Evolutionary conservation across 2,888 invertebrate species (phyloP).

Genomic region (Eucera pruinosa): DNA sequence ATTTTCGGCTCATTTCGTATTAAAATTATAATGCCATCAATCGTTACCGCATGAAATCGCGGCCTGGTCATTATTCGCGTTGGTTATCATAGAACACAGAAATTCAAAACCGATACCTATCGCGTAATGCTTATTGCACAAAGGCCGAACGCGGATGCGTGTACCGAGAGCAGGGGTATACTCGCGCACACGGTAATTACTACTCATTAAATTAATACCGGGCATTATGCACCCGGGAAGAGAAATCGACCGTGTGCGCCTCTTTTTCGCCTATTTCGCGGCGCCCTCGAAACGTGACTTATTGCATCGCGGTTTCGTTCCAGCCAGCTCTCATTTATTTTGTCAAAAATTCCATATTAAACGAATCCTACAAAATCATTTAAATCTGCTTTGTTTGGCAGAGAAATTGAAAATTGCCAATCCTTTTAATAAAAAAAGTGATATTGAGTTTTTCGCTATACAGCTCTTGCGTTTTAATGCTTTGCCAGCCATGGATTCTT

Average conservation of each 20-base stretch:
- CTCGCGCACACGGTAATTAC: slow-evolving; percentile 54
- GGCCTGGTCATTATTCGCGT: slow-evolving; percentile 37
- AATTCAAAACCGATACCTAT: slow-evolving; percentile 52
- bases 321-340: slow-evolving; percentile 41
- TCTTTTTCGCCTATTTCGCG: slow-evolving; percentile 28
- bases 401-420: background rate
- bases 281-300: slow-evolving; percentile 58
- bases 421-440: background rate
- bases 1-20: slow-evolving; percentile 40
- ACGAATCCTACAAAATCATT: too few species aligned
- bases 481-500: too few species aligned
- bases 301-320: slow-evolving; percentile 35
- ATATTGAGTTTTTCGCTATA: too few species aligned
- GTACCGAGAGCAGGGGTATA: background rate
- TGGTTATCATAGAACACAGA: slow-evolving; percentile 42
- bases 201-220: slow-evolving; percentile 64
- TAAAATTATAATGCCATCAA: slow-evolving; percentile 52
- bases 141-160: slow-evolving; percentile 18
- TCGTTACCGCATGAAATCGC: slow-evolving; percentile 38
- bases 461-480: too few species aligned
- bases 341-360: too few species aligned
- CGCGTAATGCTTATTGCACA: slow-evolving; percentile 57
- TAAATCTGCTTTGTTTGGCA: too few species aligned
- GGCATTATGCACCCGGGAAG: slow-evolving; percentile 53
- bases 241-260: slow-evolving; percentile 54